Evolutionary conservation across 2,113 vertebrate species (phyloP), one percentile per base, ranked within the genome.

Genomic region (Ammodytes dubius): DNA sequence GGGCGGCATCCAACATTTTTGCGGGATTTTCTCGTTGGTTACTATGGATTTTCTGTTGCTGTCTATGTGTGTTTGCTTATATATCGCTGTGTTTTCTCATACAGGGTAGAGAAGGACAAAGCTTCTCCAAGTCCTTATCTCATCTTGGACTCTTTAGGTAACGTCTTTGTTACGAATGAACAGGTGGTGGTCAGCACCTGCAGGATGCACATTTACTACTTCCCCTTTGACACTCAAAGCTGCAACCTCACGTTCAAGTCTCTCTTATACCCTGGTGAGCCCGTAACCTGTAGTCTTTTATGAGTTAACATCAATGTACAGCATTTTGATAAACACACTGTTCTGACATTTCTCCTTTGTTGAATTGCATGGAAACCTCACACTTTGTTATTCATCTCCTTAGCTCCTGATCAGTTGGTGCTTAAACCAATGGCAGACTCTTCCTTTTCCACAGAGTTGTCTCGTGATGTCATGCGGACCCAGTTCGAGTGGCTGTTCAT

Each of bases 401-500:
- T n/a, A n/a, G 14, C 0, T 27, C 43, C 72, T 93, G 93, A 15
- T 0, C 1, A 27, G 0, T 72, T 93, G 2, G 43, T 12, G 3
- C 76, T 92, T 4, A 0, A 14, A 4, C 7, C 9, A 57, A 0
- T 0, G 0, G 7, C 1, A 4, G 68, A 14, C 59, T 76, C 77
- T 0, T 5, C 15, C 1, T 9, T 7, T 43, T 19, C 4, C 19
- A 89, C 86, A 0, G 4, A 65, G 1, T 66, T 35, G 58, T 85
- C 90, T 14, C 70, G 5, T 0, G 6, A 76, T 4, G 1, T 79
- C 39, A 88, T 92, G 85, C 65, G 56, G 45, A 87, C 83, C 0
- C 90, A 93, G 77, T 89, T 74, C 6, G 90, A 93, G 77, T 94
- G 91, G 92, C 39, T 88, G 4, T 94, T 94, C 56, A n/a, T 90